Evolutionary conservation across 2,888 invertebrate species (phyloP).

Genomic region (Drosophila mimetica): DNA sequence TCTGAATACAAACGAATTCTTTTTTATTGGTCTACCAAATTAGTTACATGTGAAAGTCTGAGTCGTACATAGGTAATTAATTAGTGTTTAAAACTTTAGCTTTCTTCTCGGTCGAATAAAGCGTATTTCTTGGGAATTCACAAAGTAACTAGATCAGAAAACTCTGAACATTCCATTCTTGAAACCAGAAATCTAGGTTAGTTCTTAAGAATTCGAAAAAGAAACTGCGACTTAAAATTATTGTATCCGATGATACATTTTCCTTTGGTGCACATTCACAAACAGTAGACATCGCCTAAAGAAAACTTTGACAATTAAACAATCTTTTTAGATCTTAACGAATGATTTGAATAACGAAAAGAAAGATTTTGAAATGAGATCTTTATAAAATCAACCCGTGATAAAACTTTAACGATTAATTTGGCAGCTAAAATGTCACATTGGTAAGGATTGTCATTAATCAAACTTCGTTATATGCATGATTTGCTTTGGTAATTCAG

Average conservation of each 20-base stretch:
- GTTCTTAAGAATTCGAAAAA: neutral
- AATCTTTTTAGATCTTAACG: neutral
- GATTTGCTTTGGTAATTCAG: neutral
- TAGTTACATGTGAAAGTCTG: conserved; percentile 13
- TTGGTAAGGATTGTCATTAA: conserved; percentile 5
- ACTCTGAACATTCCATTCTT: neutral
- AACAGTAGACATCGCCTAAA: neutral
- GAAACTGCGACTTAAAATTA: neutral
- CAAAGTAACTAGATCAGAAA: neutral
- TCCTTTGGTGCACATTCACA: neutral
- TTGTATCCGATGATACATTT: neutral
- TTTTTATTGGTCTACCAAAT: conserved; percentile 25
- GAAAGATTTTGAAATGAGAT: neutral
- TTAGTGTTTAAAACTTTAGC: neutral
- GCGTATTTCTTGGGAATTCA: neutral
- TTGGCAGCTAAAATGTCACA: conserved; percentile 12
- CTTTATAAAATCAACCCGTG: neutral
- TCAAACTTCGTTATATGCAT: neutral
- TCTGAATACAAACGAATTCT: too few species aligned
- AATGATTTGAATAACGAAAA: neutral
- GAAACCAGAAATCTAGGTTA: neutral
- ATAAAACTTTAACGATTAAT: neutral
- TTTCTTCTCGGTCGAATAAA: neutral
- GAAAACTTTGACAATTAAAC: neutral
- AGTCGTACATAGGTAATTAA: conserved; percentile 1